Percentiles rank a stretch among this genome's conserved stretches.
These are phyloP conservation scores for Ictalurus furcatus DNA, from an alignment of 2,113 vertebrate genomes.

Conservation along the genomic window DNA sequence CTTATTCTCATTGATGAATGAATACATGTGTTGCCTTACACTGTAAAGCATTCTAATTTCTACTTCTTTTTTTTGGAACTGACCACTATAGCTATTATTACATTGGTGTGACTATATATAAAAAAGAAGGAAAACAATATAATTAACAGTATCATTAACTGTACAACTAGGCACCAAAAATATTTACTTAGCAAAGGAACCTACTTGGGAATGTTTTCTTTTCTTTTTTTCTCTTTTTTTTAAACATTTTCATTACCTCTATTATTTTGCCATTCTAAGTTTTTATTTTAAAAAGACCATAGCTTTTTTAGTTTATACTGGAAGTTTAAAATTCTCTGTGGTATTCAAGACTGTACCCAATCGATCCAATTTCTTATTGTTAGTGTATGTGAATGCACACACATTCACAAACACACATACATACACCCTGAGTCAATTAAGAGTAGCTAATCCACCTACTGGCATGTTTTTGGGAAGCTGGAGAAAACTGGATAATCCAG, in stretches of 20 bases:
- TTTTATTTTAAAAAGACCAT: neutral
- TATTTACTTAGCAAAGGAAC: neutral
- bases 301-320: neutral
- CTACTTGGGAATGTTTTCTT: neutral
- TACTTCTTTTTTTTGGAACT: neutral
- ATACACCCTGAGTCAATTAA: too few species aligned
- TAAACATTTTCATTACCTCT: neutral
- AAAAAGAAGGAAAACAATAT: neutral
- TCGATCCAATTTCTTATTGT: neutral
- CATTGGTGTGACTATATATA: neutral
- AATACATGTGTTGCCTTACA: neutral
- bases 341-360: neutral
- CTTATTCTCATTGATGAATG: neutral
- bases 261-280: neutral
- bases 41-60: neutral
- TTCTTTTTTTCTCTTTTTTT: neutral
- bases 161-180: neutral
- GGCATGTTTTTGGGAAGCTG: too few species aligned
- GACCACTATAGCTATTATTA: neutral
- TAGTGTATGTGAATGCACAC: too few species aligned
- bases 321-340: neutral
- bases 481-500: too few species aligned
- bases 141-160: neutral
- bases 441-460: too few species aligned
- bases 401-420: too few species aligned